Percentiles rank a stretch among this genome's conserved stretches.
Evolutionary conservation across 2,888 invertebrate genomes (phyloP).

Genomic region (Oscheius sp.): DNA sequence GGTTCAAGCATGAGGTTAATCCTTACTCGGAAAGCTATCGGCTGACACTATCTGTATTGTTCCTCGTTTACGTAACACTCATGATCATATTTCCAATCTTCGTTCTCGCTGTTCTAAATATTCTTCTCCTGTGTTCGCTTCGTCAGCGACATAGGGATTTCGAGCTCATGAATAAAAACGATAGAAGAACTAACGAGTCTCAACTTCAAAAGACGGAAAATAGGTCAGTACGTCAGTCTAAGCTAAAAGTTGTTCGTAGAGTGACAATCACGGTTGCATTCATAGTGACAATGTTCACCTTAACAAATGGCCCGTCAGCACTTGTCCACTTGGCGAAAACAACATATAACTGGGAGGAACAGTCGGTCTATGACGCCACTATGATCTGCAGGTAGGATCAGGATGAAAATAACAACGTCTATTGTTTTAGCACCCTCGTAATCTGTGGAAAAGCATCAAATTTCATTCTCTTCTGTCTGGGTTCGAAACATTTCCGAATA

Average conservation of each 20-base stretch:
- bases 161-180: conserved; percentile 13
- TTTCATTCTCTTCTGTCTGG: conserved; percentile 68
- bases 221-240: conserved; percentile 2
- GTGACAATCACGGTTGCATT: conserved; percentile 68
- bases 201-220: conserved; percentile 62
- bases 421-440: conserved; percentile 59
- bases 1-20: conserved; percentile 62
- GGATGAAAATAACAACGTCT: not conserved
- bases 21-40: conserved; percentile 58
- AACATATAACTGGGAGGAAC: conserved; percentile 31
- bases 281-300: conserved; percentile 68
- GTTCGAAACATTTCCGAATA: conserved; percentile 67
- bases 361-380: conserved; percentile 52
- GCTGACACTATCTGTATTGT: conserved; percentile 40
- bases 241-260: conserved; percentile 26
- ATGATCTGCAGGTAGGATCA: conserved; percentile 53
- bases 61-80: conserved; percentile 44
- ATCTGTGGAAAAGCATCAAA: conserved; percentile 68
- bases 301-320: conserved; percentile 68
- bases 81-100: conserved; percentile 67
- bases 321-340: conserved; percentile 53
- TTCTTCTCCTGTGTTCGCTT: conserved; percentile 61
- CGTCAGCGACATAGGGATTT: conserved; percentile 42
- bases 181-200: conserved; percentile 24
- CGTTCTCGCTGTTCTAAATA: conserved; percentile 62